phyloP scores from a whole-genome alignment of 2,113 vertebrate species.

The Aldabrachelys gigantea region DNA sequence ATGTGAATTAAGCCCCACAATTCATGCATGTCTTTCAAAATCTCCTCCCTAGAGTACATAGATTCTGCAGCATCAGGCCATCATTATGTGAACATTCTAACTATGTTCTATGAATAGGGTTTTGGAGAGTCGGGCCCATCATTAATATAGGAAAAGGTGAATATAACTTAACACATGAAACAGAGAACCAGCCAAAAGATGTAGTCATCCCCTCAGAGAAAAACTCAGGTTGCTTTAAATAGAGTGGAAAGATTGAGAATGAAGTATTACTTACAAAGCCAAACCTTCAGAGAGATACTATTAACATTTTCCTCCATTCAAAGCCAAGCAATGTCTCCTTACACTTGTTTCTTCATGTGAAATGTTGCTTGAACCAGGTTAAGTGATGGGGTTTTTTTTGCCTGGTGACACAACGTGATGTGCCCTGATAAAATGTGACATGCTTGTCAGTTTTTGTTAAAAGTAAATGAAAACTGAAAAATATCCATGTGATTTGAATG shows the following conservation, averaged over 20 bases:
- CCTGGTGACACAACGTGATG: slow-evolving; percentile 39
- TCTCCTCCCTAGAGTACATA: neutral
- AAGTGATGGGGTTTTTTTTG: slow-evolving; percentile 31
- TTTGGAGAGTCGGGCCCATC: neutral
- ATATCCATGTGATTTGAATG: slow-evolving; percentile 51
- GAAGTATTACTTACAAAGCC: neutral
- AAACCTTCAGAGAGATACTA: neutral
- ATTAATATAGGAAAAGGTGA: neutral
- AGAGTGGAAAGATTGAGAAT: neutral
- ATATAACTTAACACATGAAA: neutral
- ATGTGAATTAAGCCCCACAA: neutral
- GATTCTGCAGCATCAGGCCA: neutral
- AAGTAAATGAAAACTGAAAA: slow-evolving; percentile 60
- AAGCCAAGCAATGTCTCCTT: neutral
- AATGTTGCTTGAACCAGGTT: slow-evolving; percentile 25
- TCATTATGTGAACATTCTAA: neutral
- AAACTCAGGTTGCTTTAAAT: neutral
- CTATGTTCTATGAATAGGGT: neutral
- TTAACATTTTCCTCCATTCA: neutral
- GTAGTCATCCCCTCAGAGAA: neutral
- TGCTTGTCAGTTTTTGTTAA: slow-evolving; percentile 66
- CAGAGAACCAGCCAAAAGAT: neutral
- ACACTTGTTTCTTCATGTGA: slow-evolving; percentile 4
- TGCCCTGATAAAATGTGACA: slow-evolving; percentile 66
- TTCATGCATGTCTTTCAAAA: neutral